Evolutionary conservation across 1,140 invertebrate genomes (phyloP), one percentile per base, ranked within the genome.

Genomic region (Drosophila pseudoananassae): DNA sequence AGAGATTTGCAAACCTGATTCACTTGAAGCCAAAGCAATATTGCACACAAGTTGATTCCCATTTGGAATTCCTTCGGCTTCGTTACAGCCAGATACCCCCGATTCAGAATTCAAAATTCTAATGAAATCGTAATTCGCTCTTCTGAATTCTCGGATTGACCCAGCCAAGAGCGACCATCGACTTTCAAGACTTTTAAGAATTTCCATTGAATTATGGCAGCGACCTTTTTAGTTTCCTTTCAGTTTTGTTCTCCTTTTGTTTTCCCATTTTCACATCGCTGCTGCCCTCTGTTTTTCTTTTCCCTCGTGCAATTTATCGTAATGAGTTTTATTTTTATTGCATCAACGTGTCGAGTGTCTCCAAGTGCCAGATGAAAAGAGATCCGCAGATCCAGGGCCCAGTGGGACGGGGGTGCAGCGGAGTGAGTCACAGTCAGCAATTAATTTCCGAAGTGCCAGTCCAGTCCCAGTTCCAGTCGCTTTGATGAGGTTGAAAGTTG

Each of bases 311-410:
- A 68, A 74, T 64, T 74, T 74, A 43, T 52, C 54, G 77, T 80
- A 80, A 81, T 81, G 78, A 81, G 72, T 81, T 81, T 81, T 66
- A 80, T 70, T 73, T 85, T 76, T 76, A 79, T 78, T 71, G 57
- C 76, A 55, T 68, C 77, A 84, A 83, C 60, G 80, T 79, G 80
- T 83, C 76, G 66, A 83, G 80, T 84, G 71, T 59, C 73, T 40
- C 64, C 46, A 74, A 63, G 57, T 56, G 81, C 45, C 55, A 25
- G 71, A 70, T 69, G 17, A 60, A n/a, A 38, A 25, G 61, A 55
- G 52, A 50, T 60, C 55, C 27, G 55, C 53, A 49, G 56, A 54
- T 46, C 31, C 46, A 40, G 54, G 14, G 38, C 4, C 14, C 61
- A 23, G 12, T 54, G 69, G 45, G 38, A 38, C 54, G 40, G 33